Base-by-base conservation (phyloP, 2,888 invertebrate species). In the Drosophila prostipennis region DNA sequence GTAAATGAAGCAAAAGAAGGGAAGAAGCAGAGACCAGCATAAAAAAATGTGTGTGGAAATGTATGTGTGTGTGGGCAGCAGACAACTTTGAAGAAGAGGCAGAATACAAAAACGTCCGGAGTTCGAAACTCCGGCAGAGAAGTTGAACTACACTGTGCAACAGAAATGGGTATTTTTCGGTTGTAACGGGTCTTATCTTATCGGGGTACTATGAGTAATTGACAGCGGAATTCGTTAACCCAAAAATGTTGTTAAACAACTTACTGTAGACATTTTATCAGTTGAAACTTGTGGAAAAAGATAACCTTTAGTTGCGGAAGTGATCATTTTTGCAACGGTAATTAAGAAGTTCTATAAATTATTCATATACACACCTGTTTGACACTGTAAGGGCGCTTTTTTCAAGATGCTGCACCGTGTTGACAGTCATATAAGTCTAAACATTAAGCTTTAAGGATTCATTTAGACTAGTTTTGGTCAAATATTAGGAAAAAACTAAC, bases 61-160 rank as follows among this genome's bases (percentile, higher is more conserved):
- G 72, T 72, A 59, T 53, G 60, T 46, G 51, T 58, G 58, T 54
- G 79, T 76, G 71, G 81, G 77, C 79, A 75, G 73, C 80, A 81
- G 79, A 83, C 84, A 81, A 79, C 81, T 77, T 79, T 72, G 48
- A 77, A 77, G 77, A 77, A 80, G 80, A 76, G 77, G 79, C 70
- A 78, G 61, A 69, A 69, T 29, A 52, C 56, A 68, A 42, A 58
- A 40, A 54, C 45, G 23, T 46, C 73, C 71, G 71, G 65, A 77
- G 84, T 81, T 80, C 59, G 64, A 63, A 63, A 48, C 72, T 72
- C 55, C 59, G 36, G 40, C 51, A 39, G 52, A 59, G 59, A 54
- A 43, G 58, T 58, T 45, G 6, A 32, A 36, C 1, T 61, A 61
- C 71, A 71, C 71, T 70, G 19, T n/a, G 36, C 45, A 46, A 19